Conservation (phyloP, 2,797 vertebrate species). For the Epinephelus awoara region DNA sequence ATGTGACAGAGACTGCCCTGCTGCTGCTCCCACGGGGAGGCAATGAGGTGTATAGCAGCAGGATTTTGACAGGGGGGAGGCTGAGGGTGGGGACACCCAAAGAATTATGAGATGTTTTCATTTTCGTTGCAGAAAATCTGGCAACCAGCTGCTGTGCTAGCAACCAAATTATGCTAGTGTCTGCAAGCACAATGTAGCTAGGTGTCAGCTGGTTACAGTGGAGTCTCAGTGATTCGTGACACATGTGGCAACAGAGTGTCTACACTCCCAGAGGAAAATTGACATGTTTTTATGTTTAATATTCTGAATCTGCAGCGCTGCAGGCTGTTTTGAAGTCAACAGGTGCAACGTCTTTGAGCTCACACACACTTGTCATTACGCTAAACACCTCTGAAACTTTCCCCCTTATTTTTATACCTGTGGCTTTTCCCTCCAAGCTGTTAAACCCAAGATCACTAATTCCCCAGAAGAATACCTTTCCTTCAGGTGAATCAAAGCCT, state of each 20-base stretch:
- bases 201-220: slow-evolving; percentile 39
- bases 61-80: slow-evolving; percentile 64
- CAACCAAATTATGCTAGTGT: slow-evolving; percentile 37
- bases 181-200: slow-evolving; percentile 45
- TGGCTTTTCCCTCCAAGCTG: slow-evolving; percentile 21
- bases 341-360: slow-evolving; percentile 23
- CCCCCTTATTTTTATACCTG: slow-evolving; percentile 14
- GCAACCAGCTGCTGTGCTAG: slow-evolving; percentile 14
- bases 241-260: slow-evolving; percentile 41
- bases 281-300: slow-evolving; percentile 28
- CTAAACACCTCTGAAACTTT: slow-evolving; percentile 29
- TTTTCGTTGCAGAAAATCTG: slow-evolving; percentile 49
- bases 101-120: slow-evolving; percentile 71
- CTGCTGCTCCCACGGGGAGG: slow-evolving; percentile 71
- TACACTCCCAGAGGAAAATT: slow-evolving; percentile 23
- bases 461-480: slow-evolving; percentile 18
- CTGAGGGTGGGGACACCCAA: slow-evolving; percentile 43
- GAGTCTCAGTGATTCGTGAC: slow-evolving; percentile 28
- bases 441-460: slow-evolving; percentile 23
- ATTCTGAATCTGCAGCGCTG: slow-evolving; percentile 18
- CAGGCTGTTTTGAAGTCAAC: slow-evolving; percentile 43
- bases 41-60: slow-evolving; percentile 67
- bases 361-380: slow-evolving; percentile 14
- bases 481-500: slow-evolving; percentile 39
- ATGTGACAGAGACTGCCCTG: slow-evolving; percentile 77